Percentiles rank a stretch among this genome's conserved stretches.
phyloP scores from a whole-genome alignment of 2,797 vertebrate genomes.

The Rhinella marina region DNA sequence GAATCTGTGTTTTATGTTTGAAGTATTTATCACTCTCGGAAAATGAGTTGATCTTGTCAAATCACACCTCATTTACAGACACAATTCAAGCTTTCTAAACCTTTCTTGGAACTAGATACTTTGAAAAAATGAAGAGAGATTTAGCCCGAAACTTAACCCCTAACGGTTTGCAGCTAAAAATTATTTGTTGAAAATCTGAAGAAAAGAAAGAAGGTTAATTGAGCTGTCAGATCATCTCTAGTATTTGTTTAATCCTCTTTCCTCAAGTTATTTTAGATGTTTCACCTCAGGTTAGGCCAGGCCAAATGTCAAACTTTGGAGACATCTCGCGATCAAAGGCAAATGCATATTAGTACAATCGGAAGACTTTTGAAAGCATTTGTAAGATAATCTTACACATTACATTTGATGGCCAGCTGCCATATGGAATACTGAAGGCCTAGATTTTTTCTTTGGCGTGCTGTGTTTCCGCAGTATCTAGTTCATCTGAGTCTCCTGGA shows the following conservation, averaged over 20 bases:
- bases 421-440: constrained; percentile 54
- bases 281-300: constrained; percentile 44
- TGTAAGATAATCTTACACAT: constrained; percentile 58
- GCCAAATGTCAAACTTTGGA: constrained; percentile 49
- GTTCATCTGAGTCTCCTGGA: constrained; percentile 34
- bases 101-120: constrained; percentile 1
- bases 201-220: not conserved
- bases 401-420: constrained; percentile 54
- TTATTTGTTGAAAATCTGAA: not conserved
- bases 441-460: constrained; percentile 54
- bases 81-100: constrained; percentile 1
- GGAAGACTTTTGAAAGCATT: constrained; percentile 52
- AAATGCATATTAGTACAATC: constrained; percentile 43
- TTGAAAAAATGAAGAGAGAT: not conserved
- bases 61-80: not conserved
- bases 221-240: not conserved
- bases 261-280: constrained; percentile 19
- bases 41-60: constrained; percentile 23
- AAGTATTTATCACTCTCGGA: not conserved
- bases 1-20: not conserved
- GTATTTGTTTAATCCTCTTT: constrained; percentile 27
- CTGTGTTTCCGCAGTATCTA: constrained; percentile 43
- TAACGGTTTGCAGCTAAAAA: not conserved
- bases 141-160: not conserved
- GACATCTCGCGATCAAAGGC: constrained; percentile 54